Base-by-base conservation (phyloP, 2,888 invertebrate species). In the Papilio demoleus region DNA sequence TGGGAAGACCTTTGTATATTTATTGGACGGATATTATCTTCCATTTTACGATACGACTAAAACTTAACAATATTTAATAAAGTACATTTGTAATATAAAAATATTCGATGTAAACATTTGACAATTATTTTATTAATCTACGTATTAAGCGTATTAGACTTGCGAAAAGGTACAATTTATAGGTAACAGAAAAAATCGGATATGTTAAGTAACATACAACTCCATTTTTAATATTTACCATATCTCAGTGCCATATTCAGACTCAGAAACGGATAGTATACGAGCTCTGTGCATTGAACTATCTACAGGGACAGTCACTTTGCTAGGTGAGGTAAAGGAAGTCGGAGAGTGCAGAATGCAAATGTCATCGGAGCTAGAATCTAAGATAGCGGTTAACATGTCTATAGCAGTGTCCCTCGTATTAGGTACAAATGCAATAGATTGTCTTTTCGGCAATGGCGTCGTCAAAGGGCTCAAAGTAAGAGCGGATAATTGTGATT, bases 211-310 rank as follows among this genome's bases (percentile, higher is more conserved):
- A 53, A 62, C 50, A 27, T 60, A 67, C 5, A 59, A 19, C 17
- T 64, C 71, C 9, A 56, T 65, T 60, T 70, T 56, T 45, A 47
- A 45, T 72, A 59, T 79, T 90, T 93, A 96, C 96, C 96, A 96
- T 82, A 96, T 96, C 92, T 96, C 96, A 67, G 96, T 96, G 72
- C 94, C 94, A 76, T 93, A 93, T 75, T 95, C 94, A 14, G 94
- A 91, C 79, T 92, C 92, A 68, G 93, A 90, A 72, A 94, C 93
- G 70, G 95, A 94, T 73, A 96, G 91, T 71, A 95, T 94, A 81
- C 94, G 93, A 69, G 94, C 95, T 74, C 94, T 93, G 83, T 94
- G 95, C 84, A 93, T 92, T 70, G 90, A 92, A 73, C 93, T 90
- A 85, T 95, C 95, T 65, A 90, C 88, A 72, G 94, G 95, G 79